phyloP scores from a whole-genome alignment of 1,140 invertebrate species.

The Hylaeus anthracinus region DNA sequence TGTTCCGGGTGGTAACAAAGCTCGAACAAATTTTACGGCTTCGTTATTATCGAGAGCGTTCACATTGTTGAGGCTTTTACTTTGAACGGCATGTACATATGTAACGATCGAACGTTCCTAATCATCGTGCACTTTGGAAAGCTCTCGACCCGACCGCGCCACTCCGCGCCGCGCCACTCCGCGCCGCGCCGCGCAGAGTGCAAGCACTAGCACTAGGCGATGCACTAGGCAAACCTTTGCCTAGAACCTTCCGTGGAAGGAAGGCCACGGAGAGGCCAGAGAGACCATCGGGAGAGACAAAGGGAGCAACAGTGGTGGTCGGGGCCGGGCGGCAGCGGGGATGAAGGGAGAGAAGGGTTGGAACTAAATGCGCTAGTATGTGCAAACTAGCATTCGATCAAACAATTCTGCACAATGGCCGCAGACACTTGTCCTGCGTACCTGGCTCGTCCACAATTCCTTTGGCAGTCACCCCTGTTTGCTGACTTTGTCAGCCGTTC shows the following conservation, averaged over 20 bases:
- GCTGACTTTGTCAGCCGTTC: slow-evolving; percentile 29
- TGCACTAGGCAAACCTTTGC: slow-evolving; percentile 51
- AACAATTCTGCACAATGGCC: slow-evolving; percentile 47
- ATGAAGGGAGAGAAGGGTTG: slow-evolving; percentile 2
- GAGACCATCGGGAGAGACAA: slow-evolving; percentile 3
- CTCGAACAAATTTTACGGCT: slow-evolving; percentile 41
- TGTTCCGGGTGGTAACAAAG: slow-evolving; percentile 17
- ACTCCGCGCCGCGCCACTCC: too few species aligned
- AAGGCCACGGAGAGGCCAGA: slow-evolving; percentile 1
- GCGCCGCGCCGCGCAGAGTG: neutral
- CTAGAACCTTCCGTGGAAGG: slow-evolving; percentile 27
- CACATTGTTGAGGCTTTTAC: slow-evolving; percentile 44
- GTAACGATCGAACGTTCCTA: slow-evolving; percentile 49
- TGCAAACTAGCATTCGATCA: slow-evolving; percentile 45
- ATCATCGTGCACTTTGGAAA: slow-evolving; percentile 46
- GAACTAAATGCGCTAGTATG: slow-evolving; percentile 40
- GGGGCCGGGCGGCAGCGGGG: neutral
- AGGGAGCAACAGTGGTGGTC: neutral
- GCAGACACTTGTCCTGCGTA: slow-evolving; percentile 37
- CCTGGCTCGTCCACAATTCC: slow-evolving; percentile 33
- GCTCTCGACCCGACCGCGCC: slow-evolving; percentile 11
- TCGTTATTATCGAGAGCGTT: slow-evolving; percentile 43
- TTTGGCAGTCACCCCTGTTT: slow-evolving; percentile 44
- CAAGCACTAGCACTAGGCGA: slow-evolving; percentile 47
- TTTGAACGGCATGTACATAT: slow-evolving; percentile 33